Base-by-base conservation (phyloP, 2,888 invertebrate species). In the Agriopis leucophaearia region DNA sequence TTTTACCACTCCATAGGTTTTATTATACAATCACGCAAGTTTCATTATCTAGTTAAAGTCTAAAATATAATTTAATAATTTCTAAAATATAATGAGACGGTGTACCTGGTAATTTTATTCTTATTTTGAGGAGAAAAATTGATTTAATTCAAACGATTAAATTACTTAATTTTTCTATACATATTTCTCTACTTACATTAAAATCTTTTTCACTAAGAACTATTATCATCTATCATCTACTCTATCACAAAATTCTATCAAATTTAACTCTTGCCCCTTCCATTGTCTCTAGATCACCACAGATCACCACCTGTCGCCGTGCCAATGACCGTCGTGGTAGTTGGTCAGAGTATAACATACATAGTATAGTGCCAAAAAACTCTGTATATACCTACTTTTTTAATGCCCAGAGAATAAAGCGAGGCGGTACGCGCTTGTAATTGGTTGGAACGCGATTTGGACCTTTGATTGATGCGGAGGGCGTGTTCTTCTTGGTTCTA, bases 291-390 rank as follows among this genome's bases (percentile, higher is more conserved):
- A 84, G 57, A 70, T 81, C 74, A 67, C 44, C 65, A 70, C 55
- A 48, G 65, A 73, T 77, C 77, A 81, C 83, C 91, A 91, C 90
- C 90, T 91, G 90, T 89, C 79, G 69, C 66, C 76, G 78, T 83
- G 91, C 78, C 89, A 85, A 85, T 90, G 91, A 91, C 87, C 90
- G 77, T 83, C 59, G 66, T 66, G 62, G 60, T 65, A 68, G 61
- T 70, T 60, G 64, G 62, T 69, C 69, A 67, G 64, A 67, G 64
- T 70, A 68, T 64, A 72, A 72, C 69, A 65, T 72, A 71, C 68
- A 66, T 72, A 71, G 54, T 65, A 62, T 51, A 36, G 63, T 72
- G 71, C 73, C 66, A 72, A 72, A 75, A 73, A 75, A 72, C 68
- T 69, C 18, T 47, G 3, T 56, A 67, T 64, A 59, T 67, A 74